A percentile compares a stretch with the other conserved stretches of the same genome.
Evolutionary conservation across 2,113 vertebrate species (phyloP).

Genomic region (Cariama cristata): DNA sequence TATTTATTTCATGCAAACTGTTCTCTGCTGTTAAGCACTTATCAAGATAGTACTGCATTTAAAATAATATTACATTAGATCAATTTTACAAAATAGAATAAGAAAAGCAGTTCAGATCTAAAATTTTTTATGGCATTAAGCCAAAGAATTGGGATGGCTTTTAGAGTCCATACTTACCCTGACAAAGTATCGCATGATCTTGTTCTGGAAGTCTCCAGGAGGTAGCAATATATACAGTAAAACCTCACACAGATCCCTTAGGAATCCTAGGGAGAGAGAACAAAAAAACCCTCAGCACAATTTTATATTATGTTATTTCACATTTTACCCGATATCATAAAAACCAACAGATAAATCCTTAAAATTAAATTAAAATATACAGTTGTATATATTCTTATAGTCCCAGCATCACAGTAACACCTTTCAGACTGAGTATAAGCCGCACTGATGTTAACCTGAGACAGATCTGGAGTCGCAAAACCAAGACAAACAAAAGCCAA

Average conservation of each 20-base stretch:
- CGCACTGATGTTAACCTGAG: neutral
- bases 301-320: neutral
- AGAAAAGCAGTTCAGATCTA: neutral
- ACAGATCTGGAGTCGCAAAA: neutral
- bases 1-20: neutral
- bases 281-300: neutral
- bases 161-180: constrained; percentile 81
- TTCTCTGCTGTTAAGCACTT: neutral
- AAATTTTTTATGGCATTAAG: neutral
- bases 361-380: neutral
- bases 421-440: neutral
- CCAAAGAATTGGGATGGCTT: neutral
- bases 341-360: neutral
- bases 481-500: neutral
- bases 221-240: constrained; percentile 99
- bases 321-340: neutral
- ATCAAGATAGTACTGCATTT: neutral
- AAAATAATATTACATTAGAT: neutral
- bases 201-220: constrained; percentile 99
- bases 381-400: neutral
- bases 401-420: neutral
- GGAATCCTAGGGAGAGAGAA: constrained; percentile 84
- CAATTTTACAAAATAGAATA: neutral
- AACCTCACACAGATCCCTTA: constrained; percentile 97
- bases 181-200: constrained; percentile 99